A percentile compares a stretch with the other conserved stretches of the same genome.
Conservation (phyloP, 2,888 invertebrate species). For the Tetropium fuscum region DNA sequence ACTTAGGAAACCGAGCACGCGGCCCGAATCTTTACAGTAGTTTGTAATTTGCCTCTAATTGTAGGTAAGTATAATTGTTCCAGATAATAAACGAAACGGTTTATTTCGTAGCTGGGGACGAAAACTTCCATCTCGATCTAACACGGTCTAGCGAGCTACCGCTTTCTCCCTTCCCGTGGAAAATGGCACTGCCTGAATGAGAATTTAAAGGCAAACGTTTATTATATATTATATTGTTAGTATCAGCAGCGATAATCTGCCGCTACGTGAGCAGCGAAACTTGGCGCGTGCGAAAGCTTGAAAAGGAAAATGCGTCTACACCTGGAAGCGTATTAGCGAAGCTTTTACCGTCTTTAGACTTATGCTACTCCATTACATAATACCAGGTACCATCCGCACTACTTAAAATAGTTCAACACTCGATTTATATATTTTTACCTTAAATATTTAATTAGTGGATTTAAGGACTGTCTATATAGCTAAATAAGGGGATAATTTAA, state of each 20-base stretch:
- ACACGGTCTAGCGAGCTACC: conserved; percentile 33
- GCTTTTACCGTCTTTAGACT: too few relatives aligned
- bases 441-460: too few relatives aligned
- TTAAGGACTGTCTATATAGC: too few relatives aligned
- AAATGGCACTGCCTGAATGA: conserved; percentile 62
- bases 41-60: conserved; percentile 67
- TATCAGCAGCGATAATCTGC: conserved; percentile 65
- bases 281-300: conserved; percentile 53
- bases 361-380: too few relatives aligned
- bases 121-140: conserved; percentile 34
- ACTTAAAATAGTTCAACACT: too few relatives aligned
- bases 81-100: conserved; percentile 67
- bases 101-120: conserved; percentile 60
- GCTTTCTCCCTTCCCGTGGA: conserved; percentile 52
- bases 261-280: conserved; percentile 60
- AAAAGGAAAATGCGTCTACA: conserved; percentile 38
- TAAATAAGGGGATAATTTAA: too few relatives aligned
- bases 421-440: too few relatives aligned
- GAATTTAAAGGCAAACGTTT: conserved; percentile 67
- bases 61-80: conserved; percentile 67
- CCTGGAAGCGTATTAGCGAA: conserved; percentile 15
- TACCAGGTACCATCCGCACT: too few relatives aligned
- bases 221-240: conserved; percentile 67
- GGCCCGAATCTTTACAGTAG: conserved; percentile 65
- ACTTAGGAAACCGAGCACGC: conserved; percentile 55